Base-by-base conservation (phyloP, 2,888 invertebrate species). In the Orthosia gothica region DNA sequence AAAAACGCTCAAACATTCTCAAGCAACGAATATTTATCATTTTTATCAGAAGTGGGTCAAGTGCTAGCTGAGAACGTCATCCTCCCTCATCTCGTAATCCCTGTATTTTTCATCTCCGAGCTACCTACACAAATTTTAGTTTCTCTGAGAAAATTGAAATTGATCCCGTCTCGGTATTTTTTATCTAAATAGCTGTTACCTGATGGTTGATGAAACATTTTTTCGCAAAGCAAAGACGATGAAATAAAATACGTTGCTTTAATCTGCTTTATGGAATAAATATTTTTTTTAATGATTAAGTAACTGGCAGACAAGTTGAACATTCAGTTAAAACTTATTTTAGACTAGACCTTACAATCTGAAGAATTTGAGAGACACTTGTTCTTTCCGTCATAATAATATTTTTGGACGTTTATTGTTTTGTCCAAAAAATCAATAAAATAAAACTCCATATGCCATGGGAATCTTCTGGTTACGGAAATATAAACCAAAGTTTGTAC, bases 21-120 rank as follows among this genome's bases (percentile, higher is more conserved):
- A 73, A 75, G 45, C 70, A 32, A 61, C 55, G 76, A 71, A 72
- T 83, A 75, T 85, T 74, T 75, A 83, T 81, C 75, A 85, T 68
- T 74, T 81, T 76, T 72, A 85, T 81, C 68, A 70, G 67, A 85
- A 81, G 20, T 81, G 52, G 85, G 85, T 85, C 85, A 83, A 85
- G 83, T 76, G 68, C 58, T 49, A 54, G 50, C 68, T 23, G 54
- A 65, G 65, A 70, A 54, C 81, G 73, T 76, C 79, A 76, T 69
- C 70, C 65, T 58, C 12, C 62, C 65, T 75, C 72, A 66, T 73
- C 73, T 70, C 40, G 20, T 74, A 81, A 79, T 81, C 71, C 86
- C 68, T 65, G 61, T 85, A 81, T 81, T 83, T 82, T 77, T 77
- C 81, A 76, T 77, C 70, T 67, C 57, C 16, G 49, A 18, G 49